Conservation (phyloP, 2,888 invertebrate genomes). For the Bellardia bayeri region DNA sequence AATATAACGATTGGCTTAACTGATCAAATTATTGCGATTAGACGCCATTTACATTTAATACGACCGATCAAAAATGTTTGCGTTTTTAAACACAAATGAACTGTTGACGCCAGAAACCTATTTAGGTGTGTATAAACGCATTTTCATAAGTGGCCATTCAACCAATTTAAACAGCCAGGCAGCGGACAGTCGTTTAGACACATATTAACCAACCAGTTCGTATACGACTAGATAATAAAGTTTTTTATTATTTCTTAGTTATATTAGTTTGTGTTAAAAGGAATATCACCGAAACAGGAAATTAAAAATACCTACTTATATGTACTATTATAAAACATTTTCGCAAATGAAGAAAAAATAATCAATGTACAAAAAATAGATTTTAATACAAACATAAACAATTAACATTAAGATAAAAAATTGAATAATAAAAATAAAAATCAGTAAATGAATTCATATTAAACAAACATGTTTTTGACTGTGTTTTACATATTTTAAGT, state of each 20-base stretch:
- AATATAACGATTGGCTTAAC: constrained; percentile 67
- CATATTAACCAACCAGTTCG: constrained; percentile 25
- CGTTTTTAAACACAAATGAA: constrained; percentile 38
- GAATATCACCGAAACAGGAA: constrained; percentile 65
- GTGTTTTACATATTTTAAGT: constrained; percentile 4
- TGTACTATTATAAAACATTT: constrained; percentile 35
- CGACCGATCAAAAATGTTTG: constrained; percentile 53
- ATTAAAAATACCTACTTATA: constrained; percentile 36
- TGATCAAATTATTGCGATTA: constrained; percentile 71
- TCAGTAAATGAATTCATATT: constrained; percentile 45
- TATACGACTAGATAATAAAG: constrained; percentile 13
- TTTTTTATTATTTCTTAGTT: constrained; percentile 50
- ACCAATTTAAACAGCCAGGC: not conserved
- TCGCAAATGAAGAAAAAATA: constrained; percentile 3
- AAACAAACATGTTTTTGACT: not conserved
- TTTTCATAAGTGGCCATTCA: constrained; percentile 40
- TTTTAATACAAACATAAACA: constrained; percentile 68
- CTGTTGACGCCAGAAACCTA: constrained; percentile 63
- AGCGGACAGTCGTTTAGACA: not conserved
- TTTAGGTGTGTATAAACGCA: constrained; percentile 53
- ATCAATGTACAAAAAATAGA: constrained; percentile 31
- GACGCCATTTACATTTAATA: constrained; percentile 67
- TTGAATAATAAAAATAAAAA: constrained; percentile 12
- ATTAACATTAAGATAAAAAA: constrained; percentile 64
- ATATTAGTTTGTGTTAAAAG: constrained; percentile 45